Conservation (phyloP, 2,888 invertebrate genomes). For the Euplexia lucipara region DNA sequence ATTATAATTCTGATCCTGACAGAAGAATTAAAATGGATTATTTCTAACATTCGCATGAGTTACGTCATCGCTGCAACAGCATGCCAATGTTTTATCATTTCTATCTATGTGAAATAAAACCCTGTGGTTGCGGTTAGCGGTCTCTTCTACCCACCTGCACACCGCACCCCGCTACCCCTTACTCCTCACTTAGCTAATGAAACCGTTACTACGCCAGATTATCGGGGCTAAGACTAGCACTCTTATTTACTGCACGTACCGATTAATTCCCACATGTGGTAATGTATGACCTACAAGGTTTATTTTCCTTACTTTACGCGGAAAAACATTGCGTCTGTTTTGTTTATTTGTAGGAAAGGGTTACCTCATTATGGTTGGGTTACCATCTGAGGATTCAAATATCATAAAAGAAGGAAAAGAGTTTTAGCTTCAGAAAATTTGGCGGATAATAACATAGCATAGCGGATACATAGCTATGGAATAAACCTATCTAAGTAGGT, state of each 20-base stretch:
- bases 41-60: no score
- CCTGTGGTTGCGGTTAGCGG: conserved; percentile 31
- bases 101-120: conserved; percentile 12
- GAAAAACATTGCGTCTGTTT: background rate
- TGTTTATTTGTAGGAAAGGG: conserved; percentile 2
- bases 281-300: conserved; percentile 8
- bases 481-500: no score
- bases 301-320: conserved; percentile 15
- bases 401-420: no score
- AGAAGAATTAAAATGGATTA: no score
- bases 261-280: conserved; percentile 37
- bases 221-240: conserved; percentile 29
- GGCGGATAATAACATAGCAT: no score
- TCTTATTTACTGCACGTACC: conserved; percentile 53
- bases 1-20: no score
- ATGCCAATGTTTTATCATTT: conserved; percentile 1
- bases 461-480: no score
- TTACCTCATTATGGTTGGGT: conserved; percentile 3
- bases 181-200: conserved; percentile 62
- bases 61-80: background rate
- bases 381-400: no score
- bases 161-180: conserved; percentile 12
- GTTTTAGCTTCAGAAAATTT: no score
- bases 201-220: conserved; percentile 47
- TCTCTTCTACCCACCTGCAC: conserved; percentile 9